These are phyloP conservation scores for Ceratina australensis DNA, from an alignment of 1,140 invertebrate species.

Conservation along the genomic window DNA sequence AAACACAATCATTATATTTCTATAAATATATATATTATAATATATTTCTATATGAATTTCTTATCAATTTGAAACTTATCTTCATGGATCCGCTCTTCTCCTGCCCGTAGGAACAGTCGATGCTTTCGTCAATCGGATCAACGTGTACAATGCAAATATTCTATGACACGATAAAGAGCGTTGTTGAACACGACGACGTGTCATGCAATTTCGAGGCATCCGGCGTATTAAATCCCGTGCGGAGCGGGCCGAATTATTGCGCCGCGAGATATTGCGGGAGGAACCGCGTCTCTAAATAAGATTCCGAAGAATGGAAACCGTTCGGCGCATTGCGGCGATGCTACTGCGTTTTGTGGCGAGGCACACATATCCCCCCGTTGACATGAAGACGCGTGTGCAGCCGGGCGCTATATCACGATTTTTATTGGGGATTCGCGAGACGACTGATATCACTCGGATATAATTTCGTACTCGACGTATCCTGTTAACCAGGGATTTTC, in stretches of 20 bases:
- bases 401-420: constrained; percentile 16
- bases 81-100: no score
- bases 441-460: constrained; percentile 7
- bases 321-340: not conserved
- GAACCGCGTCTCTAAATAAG: constrained; percentile 24
- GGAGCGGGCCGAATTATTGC: constrained; percentile 6
- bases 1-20: no score
- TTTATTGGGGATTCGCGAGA: constrained; percentile 8
- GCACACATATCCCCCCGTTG: not conserved
- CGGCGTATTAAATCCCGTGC: constrained; percentile 34
- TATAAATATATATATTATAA: no score
- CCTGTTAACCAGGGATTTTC: not conserved
- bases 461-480: constrained; percentile 21
- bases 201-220: constrained; percentile 46
- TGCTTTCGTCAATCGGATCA: constrained; percentile 66
- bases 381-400: not conserved
- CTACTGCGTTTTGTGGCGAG: not conserved
- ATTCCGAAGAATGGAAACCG: constrained; percentile 22
- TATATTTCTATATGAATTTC: no score
- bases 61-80: no score
- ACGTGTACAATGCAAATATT: constrained; percentile 75
- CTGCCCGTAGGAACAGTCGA: not conserved
- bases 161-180: constrained; percentile 53
- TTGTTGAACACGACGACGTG: constrained; percentile 12
- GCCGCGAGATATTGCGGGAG: constrained; percentile 33